Base-by-base conservation (phyloP, 2,113 vertebrate species). In the Alethe castanea region DNA sequence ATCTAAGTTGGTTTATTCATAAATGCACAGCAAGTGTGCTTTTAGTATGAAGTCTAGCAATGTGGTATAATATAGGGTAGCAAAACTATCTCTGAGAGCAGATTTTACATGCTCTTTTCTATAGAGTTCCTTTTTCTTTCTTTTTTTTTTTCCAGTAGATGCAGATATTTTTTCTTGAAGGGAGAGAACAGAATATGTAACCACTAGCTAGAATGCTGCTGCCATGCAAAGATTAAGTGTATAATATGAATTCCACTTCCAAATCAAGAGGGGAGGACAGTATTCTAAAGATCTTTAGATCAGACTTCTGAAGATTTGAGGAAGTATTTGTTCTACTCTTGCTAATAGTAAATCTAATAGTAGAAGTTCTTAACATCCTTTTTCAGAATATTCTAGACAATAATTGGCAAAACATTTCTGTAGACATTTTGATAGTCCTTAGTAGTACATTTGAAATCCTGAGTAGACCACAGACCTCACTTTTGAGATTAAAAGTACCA, bases 41-140 rank as follows among this genome's bases (percentile, higher is more conserved):
- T 91, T 82, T 83, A 9, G 2, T 48, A 86, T 26, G 16, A 71
- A 42, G 53, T 48, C 16, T 69, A 54, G 11, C 13, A 24, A 28
- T 33, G 29, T 56, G 19, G 35, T 56, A 3, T 38, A 42, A 52
- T 26, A 56, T 54, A 45, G 2, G 2, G 3, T 35, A 69, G 8
- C 2, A 80, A 82, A 77, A n/a, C 1, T 59, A 11, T 2, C 1
- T 42, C 19, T 35, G 5, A 60, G 40, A 69, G 29, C 5, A 76
- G 14, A 44, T 35, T 69, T 83, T 83, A n/a, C 12, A 19, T 28
- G 9, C 4, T 64, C 5, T 73, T 60, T 31, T 64, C 22, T 29
- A 22, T 8, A 33, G 9, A 36, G 8, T 24, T 8, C 0, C 2
- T 65, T 64, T 36, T 33, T 35, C 3, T 33, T 45, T n/a, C 12